Evolutionary conservation across 2,113 vertebrate species (phyloP), one percentile per base, ranked within the genome.

Genomic region (Zonotrichia leucophrys): DNA sequence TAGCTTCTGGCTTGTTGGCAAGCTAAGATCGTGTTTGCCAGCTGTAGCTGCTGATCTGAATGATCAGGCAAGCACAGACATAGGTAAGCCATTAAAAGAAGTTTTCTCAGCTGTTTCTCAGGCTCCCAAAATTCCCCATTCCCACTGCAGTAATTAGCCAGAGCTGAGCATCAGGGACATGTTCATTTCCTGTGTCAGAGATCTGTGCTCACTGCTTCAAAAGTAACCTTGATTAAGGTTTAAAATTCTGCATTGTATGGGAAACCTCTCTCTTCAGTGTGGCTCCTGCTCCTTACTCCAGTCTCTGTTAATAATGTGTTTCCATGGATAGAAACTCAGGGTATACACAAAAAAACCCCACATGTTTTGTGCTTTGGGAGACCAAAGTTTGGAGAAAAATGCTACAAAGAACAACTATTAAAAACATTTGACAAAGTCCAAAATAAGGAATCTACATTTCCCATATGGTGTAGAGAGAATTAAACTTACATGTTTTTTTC

Each of bases 241-340:
- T 41, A 41, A 41, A 41, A 11, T 18, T 66, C 30, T 30, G 46
- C 18, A 24, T 18, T 5, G 9, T 6, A 2, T n/a, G 41, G 0
- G 0, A 20, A 82, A 44, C 0, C 3, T 64, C 10, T 49, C 13
- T 14, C 12, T 17, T 33, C 16, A 3, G 1, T 17, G 7, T 47
- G 21, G 27, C 12, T 52, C 50, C 79, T 70, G 42, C n/a, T 70
- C n/a, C n/a, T 74, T 30, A 6, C 30, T 53, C 13, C 52, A 15
- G 56, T 10, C n/a, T 41, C 31, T 66, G 6, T 58, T 41, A 17
- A 15, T 4, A 9, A 24, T 67, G 3, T 64, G 1, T 62, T 67
- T 39, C 64, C 12, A 4, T 35, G 15, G 21, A 6, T 19, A 33
- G 41, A 59, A 89, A 25, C 21, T 69, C 23, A 15, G 15, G 5